Evolutionary conservation across 2,113 vertebrate species (phyloP).

Genomic region (Salvelinus fontinalis): DNA sequence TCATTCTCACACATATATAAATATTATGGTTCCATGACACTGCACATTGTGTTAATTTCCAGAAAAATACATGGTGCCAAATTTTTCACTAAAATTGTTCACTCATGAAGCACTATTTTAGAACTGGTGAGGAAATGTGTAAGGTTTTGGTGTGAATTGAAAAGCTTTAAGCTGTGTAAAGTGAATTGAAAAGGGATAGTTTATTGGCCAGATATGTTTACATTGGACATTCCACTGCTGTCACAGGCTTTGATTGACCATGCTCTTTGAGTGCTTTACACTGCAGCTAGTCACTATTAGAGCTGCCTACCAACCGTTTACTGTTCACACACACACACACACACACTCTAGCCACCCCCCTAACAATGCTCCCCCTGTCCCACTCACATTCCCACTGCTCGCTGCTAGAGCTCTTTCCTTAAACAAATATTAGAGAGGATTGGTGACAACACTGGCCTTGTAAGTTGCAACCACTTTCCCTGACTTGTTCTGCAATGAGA

Average conservation of each 20-base stretch:
- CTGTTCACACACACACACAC: too few species aligned
- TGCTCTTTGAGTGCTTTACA: conserved; percentile 18
- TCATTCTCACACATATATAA: too few species aligned
- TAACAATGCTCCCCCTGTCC: conserved; percentile 55
- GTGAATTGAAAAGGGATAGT: background rate
- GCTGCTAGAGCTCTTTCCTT: conserved; percentile 41
- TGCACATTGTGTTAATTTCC: too few species aligned
- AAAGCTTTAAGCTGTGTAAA: too few species aligned
- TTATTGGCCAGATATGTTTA: background rate
- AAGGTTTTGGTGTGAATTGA: background rate
- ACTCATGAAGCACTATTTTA: too few species aligned
- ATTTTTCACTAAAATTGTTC: too few species aligned
- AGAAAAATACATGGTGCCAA: too few species aligned
- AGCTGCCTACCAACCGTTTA: too few species aligned
- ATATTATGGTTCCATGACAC: too few species aligned
- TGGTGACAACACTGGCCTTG: conserved; percentile 47
- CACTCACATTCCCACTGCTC: conserved; percentile 37
- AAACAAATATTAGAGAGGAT: conserved; percentile 46
- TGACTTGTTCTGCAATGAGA: conserved; percentile 5
- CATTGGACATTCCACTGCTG: too few species aligned
- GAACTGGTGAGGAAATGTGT: background rate
- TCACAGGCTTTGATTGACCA: background rate
- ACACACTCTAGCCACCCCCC: background rate
- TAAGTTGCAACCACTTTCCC: conserved; percentile 6
- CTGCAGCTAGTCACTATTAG: conserved; percentile 16